Evolutionary conservation across 2,888 invertebrate species (phyloP).

Genomic region (Toxonevra muliebris): DNA sequence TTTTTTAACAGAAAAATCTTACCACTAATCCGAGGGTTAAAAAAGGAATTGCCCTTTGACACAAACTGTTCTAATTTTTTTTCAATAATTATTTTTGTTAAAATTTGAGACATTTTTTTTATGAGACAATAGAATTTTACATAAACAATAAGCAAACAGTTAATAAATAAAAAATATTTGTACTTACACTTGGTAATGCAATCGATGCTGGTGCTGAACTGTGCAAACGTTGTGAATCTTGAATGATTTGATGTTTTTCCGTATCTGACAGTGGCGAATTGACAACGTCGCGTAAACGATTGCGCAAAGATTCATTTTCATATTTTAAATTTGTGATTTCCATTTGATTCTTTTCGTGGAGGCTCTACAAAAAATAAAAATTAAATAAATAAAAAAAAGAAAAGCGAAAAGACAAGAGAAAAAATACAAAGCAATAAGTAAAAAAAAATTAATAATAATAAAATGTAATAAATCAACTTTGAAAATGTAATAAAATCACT

Average conservation of each 20-base stretch:
- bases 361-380: slow-evolving; percentile 48
- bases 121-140: background rate
- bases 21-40: too few species aligned
- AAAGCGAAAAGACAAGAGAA: slow-evolving; percentile 19
- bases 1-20: too few species aligned
- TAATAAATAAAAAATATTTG: background rate
- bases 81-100: too few species aligned
- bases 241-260: slow-evolving; percentile 82
- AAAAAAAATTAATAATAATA: slow-evolving; percentile 15
- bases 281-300: slow-evolving; percentile 79
- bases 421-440: slow-evolving; percentile 5
- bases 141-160: too few species aligned
- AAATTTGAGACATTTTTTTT: background rate
- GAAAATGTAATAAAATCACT: slow-evolving; percentile 11
- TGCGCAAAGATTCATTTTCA: slow-evolving; percentile 80
- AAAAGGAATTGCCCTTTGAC: too few species aligned
- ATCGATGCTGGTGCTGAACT: slow-evolving; percentile 85
- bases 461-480: background rate
- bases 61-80: too few species aligned
- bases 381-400: slow-evolving; percentile 29
- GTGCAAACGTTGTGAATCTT: slow-evolving; percentile 76
- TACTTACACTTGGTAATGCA: slow-evolving; percentile 66
- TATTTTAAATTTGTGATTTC: slow-evolving; percentile 72
- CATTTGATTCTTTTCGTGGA: slow-evolving; percentile 63
- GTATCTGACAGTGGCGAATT: slow-evolving; percentile 85